Evolutionary conservation across 2,797 vertebrate species (phyloP).

Genomic region (Sebastes steindachneri): DNA sequence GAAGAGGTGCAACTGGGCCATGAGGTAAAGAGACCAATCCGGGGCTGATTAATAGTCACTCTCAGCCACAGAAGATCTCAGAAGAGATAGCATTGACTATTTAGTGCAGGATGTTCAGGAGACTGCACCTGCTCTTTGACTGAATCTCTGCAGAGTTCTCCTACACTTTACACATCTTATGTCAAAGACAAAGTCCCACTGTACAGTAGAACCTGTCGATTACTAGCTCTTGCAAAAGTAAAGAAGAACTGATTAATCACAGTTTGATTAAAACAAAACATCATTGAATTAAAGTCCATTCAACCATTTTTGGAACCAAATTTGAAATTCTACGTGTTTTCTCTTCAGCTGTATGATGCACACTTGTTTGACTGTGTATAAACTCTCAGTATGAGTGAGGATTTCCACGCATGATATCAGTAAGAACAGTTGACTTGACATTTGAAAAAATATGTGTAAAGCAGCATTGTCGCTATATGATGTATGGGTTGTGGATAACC

Average conservation of each 20-base stretch:
- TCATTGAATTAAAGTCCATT: not conserved
- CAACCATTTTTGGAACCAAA: not conserved
- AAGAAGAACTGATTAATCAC: not conserved
- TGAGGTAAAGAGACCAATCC: conserved; percentile 17
- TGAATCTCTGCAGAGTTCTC: not conserved
- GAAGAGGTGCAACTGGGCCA: conserved; percentile 50
- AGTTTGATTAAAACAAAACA: not conserved
- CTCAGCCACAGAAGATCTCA: conserved; percentile 10
- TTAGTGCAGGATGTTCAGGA: conserved; percentile 18
- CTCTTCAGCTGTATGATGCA: not conserved
- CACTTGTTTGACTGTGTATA: not conserved
- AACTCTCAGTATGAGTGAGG: not conserved
- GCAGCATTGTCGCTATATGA: conserved; percentile 54
- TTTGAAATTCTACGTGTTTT: not conserved
- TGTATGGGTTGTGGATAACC: conserved; percentile 75
- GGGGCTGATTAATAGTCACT: not conserved
- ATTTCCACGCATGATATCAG: not conserved
- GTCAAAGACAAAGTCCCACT: not conserved
- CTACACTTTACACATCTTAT: not conserved
- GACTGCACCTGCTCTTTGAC: conserved; percentile 4
- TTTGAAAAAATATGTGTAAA: not conserved
- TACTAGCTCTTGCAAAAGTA: not conserved
- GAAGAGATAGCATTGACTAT: not conserved
- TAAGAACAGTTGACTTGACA: not conserved
- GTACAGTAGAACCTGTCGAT: not conserved